Conservation (phyloP, 1,140 invertebrate species). For the Aphis gossypii region DNA sequence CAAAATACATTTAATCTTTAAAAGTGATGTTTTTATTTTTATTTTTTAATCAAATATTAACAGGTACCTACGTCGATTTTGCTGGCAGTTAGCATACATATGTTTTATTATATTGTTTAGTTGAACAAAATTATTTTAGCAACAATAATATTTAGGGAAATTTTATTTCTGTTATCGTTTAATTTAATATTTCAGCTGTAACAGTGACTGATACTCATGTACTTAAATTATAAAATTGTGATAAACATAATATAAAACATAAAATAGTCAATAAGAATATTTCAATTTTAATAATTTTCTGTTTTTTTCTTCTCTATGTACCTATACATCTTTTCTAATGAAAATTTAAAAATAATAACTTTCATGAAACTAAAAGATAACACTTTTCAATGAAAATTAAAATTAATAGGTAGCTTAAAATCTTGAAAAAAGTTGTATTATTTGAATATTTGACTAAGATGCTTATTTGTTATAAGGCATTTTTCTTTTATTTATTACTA, state of each 20-base stretch:
- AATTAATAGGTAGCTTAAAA: no score
- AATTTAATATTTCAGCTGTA: background rate
- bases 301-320: background rate
- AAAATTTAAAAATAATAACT: background rate
- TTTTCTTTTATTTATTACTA: background rate
- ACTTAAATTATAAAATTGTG: background rate
- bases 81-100: background rate
- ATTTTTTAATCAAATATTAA: background rate
- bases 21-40: background rate
- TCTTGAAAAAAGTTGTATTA: background rate
- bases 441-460: background rate
- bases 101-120: background rate
- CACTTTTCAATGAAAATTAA: background rate
- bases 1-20: constrained; percentile 37
- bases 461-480: background rate
- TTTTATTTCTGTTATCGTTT: background rate
- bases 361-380: background rate
- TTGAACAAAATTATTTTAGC: background rate
- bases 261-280: background rate
- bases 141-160: background rate
- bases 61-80: background rate
- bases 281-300: background rate
- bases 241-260: background rate
- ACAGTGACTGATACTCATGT: background rate
- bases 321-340: background rate